These are phyloP conservation scores for Eugnorisma glareosa DNA, from an alignment of 2,888 invertebrate genomes.

Conservation along the genomic window DNA sequence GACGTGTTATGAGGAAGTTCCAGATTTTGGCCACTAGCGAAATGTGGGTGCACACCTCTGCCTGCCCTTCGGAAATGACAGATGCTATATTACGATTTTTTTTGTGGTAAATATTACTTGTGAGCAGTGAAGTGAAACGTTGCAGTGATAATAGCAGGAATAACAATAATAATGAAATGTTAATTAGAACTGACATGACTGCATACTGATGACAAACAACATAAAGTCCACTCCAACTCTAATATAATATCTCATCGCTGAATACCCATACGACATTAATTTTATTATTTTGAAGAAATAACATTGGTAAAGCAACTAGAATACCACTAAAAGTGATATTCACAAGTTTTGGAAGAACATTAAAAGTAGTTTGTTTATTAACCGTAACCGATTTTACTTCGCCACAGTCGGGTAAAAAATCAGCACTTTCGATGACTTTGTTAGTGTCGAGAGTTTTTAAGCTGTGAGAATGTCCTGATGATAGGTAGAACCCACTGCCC, in stretches of 20 bases:
- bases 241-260: neutral
- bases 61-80: too few species aligned
- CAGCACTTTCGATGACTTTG: neutral
- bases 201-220: slow-evolving; percentile 12
- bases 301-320: neutral
- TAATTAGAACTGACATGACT: neutral
- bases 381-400: too few species aligned
- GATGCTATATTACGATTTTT: too few species aligned
- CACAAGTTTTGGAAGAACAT: neutral
- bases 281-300: neutral
- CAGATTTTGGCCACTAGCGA: neutral
- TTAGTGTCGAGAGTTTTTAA: neutral
- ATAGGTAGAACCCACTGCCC: too few species aligned
- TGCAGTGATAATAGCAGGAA: neutral
- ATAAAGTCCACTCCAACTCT: neutral
- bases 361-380: neutral
- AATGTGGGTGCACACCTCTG: too few species aligned
- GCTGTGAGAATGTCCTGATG: neutral
- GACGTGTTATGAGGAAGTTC: neutral
- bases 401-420: too few species aligned
- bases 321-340: neutral
- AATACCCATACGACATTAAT: neutral
- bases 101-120: too few species aligned
- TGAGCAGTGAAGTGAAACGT: neutral
- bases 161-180: slow-evolving; percentile 1